Conservation (phyloP, 2,797 vertebrate species). For the Notoglanidium macrostoma region DNA sequence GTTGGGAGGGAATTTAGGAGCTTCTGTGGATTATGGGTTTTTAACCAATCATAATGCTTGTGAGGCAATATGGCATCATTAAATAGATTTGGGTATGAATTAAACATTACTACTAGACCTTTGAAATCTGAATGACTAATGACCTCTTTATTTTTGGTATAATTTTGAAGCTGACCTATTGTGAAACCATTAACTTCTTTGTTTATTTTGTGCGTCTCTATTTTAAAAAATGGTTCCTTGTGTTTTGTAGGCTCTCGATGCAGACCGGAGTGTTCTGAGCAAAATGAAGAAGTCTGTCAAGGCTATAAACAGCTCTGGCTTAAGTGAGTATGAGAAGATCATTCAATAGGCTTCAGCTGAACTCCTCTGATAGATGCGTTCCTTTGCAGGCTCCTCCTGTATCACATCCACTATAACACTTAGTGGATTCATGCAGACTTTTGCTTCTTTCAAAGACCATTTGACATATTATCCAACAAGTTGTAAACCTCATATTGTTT, state of each 20-base stretch:
- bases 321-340: conserved; percentile 78
- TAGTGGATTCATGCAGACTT: not conserved
- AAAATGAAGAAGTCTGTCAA: conserved; percentile 99
- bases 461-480: not conserved
- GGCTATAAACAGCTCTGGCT: conserved; percentile 87
- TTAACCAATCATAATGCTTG: not conserved
- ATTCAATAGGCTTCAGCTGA: not conserved
- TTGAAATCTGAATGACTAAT: not conserved
- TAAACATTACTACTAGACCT: not conserved
- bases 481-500: not conserved
- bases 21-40: not conserved
- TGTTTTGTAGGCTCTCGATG: conserved; percentile 83
- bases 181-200: not conserved
- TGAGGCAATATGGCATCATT: conserved; percentile 10
- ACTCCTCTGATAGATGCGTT: not conserved
- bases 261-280: conserved; percentile 88
- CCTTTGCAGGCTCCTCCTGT: not conserved
- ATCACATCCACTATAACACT: not conserved
- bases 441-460: not conserved
- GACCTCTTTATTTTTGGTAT: not conserved
- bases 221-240: conserved; percentile 22
- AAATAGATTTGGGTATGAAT: not conserved
- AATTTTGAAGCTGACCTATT: not conserved
- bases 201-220: not conserved
- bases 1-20: not conserved